Base-by-base conservation (phyloP, 1,140 invertebrate species). In the Drosophila nigrodunni region DNA sequence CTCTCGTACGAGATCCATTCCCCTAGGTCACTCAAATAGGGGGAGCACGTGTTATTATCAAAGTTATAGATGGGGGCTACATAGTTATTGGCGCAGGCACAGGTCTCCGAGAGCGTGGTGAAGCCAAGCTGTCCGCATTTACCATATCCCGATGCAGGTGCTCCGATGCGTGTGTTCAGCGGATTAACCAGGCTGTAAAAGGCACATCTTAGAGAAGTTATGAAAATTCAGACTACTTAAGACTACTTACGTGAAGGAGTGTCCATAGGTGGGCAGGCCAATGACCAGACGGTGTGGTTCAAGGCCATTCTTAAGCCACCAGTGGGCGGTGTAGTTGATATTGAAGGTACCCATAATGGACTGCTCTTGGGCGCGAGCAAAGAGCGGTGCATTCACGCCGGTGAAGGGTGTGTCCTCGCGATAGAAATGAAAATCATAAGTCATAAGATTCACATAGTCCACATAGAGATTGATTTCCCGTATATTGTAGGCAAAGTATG, bases 1-100 rank as follows among this genome's bases (percentile, higher is more conserved):
- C 97, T 95, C 74, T 99, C 98, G 91, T 96, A 99, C 0, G 97
- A 97, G 50, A 98, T 95, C 98, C 98, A 99, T 88, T 98, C 96
- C 5, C 93, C 93, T 39, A 94, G 93, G 52, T 94, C 94, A 62
- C 95, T 96, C 4, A 96, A 93, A 93, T 97, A 99, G 2, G 97
- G 97, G 13, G 97, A 97, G 74, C 94, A 93, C 18, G 95, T 95
- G 21, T 95, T 94, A 7, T 94, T 85, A 77, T 97, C 96, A 83
- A 95, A 96, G 11, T 94, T 92, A 5, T 93, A 91, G 8, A 80
- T 82, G 0, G 94, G 86, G 2, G 82, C 93, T 9, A 93, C 93
- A 69, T 93, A 93, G 1, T 89, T 90, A 3, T 88, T 76, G 7
- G 96, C 86, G 90, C 97, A 97, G 50, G 93, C 82, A 78, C 97